Conservation (phyloP, 2,113 vertebrate genomes). For the Labrus mixtus region DNA sequence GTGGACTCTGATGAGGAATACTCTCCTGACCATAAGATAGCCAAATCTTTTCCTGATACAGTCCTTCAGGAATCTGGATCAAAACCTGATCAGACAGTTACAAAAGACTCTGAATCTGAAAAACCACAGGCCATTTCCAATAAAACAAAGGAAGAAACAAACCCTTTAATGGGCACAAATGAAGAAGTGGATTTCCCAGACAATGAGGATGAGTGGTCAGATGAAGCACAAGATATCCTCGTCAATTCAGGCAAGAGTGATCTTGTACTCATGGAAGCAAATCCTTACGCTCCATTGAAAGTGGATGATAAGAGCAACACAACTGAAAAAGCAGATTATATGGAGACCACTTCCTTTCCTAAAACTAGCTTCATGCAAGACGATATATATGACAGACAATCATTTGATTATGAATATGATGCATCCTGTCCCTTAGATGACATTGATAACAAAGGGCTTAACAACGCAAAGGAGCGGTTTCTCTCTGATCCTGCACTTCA, state of each 20-base stretch:
- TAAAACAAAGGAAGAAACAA: slow-evolving; percentile 30
- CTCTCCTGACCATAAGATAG: slow-evolving; percentile 60
- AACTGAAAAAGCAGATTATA: slow-evolving; percentile 33
- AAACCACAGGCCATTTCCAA: slow-evolving; percentile 19
- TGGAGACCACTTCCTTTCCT: slow-evolving; percentile 21
- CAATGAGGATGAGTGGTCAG: slow-evolving; percentile 71
- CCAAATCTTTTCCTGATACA: slow-evolving; percentile 35
- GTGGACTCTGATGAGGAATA: slow-evolving; percentile 73
- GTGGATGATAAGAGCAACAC: slow-evolving; percentile 45
- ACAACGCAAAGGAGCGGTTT: slow-evolving; percentile 54
- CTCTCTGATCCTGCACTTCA: slow-evolving; percentile 46
- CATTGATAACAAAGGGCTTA: slow-evolving; percentile 36
- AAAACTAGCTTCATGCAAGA: slow-evolving; percentile 67
- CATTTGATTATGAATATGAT: slow-evolving; percentile 73
- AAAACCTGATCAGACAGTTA: not conserved
- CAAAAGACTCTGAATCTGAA: slow-evolving; percentile 25
- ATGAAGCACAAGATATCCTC: slow-evolving; percentile 62
- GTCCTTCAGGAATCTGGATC: slow-evolving; percentile 7
- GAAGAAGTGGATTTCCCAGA: slow-evolving; percentile 72
- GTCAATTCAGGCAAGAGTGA: slow-evolving; percentile 54
- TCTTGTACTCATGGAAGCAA: slow-evolving; percentile 27
- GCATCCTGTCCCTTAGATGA: slow-evolving; percentile 47
- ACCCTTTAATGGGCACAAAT: slow-evolving; percentile 20
- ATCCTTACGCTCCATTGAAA: slow-evolving; percentile 22
- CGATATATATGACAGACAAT: slow-evolving; percentile 73